phyloP scores from a whole-genome alignment of 2,888 invertebrate species.

The Tortricodes alternella region DNA sequence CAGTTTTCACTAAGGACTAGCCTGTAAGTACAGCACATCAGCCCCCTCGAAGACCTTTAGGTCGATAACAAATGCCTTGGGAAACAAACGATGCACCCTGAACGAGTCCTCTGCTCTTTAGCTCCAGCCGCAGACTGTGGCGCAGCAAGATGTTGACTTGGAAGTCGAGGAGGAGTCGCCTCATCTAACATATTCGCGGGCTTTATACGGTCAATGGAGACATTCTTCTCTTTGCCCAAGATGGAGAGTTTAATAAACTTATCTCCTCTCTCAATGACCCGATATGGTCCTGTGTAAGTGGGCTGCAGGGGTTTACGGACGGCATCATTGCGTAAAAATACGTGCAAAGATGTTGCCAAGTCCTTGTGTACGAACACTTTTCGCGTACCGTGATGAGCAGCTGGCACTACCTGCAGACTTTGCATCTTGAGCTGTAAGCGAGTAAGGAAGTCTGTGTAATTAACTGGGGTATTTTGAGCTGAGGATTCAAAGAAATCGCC shows the following conservation, averaged over 20 bases:
- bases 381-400: not conserved
- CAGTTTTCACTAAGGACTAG: too few relatives aligned
- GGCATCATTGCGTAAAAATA: not conserved
- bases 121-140: not conserved
- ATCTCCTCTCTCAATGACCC: slow-evolving; percentile 3
- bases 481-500: slow-evolving; percentile 33
- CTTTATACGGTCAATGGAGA: slow-evolving; percentile 3
- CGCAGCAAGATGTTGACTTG: too few relatives aligned
- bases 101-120: not conserved
- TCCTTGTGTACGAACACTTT: not conserved
- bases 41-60: slow-evolving; percentile 12
- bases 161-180: not conserved
- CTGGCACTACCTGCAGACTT: not conserved
- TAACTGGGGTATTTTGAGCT: not conserved
- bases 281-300: slow-evolving; percentile 13
- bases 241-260: not conserved
- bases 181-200: slow-evolving; percentile 2
- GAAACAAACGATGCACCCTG: not conserved
- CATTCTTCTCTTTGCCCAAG: not conserved
- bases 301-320: not conserved
- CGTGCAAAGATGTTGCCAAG: not conserved
- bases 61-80: not conserved
- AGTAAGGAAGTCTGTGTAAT: slow-evolving; percentile 1
- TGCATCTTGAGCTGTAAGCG: not conserved
- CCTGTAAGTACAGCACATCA: too few relatives aligned